Conservation (phyloP, 2,113 vertebrate species). For the Percina caprodes region DNA sequence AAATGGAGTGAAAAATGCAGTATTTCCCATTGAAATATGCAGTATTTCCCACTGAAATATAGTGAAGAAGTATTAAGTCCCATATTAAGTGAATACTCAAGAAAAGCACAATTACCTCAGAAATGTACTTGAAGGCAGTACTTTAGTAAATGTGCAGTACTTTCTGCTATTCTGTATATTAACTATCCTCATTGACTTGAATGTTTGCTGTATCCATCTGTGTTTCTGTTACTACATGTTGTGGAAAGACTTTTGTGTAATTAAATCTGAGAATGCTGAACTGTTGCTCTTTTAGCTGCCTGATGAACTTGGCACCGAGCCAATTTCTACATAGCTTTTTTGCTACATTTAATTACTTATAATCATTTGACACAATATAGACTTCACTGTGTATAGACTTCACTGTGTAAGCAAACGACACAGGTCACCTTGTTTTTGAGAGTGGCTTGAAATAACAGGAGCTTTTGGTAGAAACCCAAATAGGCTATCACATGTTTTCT, state of each 20-base stretch:
- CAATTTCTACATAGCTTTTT: conserved; percentile 27
- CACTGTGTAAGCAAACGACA: conserved; percentile 2
- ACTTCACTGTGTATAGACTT: conserved; percentile 11
- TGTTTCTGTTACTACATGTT: conserved; percentile 16
- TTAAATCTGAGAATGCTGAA: conserved; percentile 15
- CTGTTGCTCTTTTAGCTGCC: conserved; percentile 22
- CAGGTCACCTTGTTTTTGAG: conserved; percentile 50
- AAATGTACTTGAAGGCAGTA: background rate
- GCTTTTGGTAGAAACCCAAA: conserved; percentile 34
- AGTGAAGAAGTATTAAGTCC: background rate
- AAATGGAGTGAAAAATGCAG: too few species aligned
- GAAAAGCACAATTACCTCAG: background rate
- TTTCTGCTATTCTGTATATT: background rate
- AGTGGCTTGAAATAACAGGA: background rate
- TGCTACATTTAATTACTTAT: conserved; percentile 41
- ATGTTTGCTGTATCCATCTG: background rate
- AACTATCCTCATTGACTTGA: background rate
- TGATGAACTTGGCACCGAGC: conserved; percentile 57
- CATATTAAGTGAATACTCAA: background rate
- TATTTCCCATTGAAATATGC: too few species aligned
- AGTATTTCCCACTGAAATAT: too few species aligned
- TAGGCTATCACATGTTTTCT: conserved; percentile 23
- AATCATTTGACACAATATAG: conserved; percentile 47
- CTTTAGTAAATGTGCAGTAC: too few species aligned
- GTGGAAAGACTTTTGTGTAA: background rate